phyloP scores from a whole-genome alignment of 2,888 invertebrate species.

The Drosophila koepferae region DNA sequence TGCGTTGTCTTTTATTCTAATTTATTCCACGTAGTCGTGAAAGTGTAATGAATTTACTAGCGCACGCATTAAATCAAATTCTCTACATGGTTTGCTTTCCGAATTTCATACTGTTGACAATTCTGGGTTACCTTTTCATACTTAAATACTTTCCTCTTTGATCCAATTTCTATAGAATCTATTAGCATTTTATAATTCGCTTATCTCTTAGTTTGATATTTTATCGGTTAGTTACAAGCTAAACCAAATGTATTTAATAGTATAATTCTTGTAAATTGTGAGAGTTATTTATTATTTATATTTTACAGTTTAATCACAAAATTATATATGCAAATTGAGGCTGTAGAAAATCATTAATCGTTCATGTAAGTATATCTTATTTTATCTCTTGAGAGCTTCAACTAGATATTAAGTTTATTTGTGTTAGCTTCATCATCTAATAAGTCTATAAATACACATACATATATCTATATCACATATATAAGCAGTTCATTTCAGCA shows the following conservation, averaged over 20 bases:
- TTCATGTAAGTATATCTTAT: no score
- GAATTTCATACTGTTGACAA: not conserved
- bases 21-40: constrained; percentile 71
- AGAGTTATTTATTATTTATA: no score
- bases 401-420: no score
- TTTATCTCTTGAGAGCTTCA: no score
- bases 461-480: no score
- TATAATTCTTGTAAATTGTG: not conserved
- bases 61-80: constrained; percentile 50
- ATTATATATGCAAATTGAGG: no score
- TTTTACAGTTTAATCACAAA: no score
- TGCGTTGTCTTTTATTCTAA: constrained; percentile 54
- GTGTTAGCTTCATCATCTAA: no score
- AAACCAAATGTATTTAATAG: not conserved
- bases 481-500: no score
- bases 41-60: constrained; percentile 74
- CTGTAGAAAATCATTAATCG: no score
- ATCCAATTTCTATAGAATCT: not conserved
- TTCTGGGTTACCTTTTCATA: not conserved
- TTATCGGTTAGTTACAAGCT: not conserved
- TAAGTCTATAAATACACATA: no score
- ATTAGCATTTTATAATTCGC: not conserved
- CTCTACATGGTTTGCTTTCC: constrained; percentile 5
- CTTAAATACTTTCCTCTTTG: constrained; percentile 2
- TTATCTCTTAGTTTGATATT: not conserved